Conservation (phyloP, 2,113 vertebrate species). For the Xiphorhynchus elegans region DNA sequence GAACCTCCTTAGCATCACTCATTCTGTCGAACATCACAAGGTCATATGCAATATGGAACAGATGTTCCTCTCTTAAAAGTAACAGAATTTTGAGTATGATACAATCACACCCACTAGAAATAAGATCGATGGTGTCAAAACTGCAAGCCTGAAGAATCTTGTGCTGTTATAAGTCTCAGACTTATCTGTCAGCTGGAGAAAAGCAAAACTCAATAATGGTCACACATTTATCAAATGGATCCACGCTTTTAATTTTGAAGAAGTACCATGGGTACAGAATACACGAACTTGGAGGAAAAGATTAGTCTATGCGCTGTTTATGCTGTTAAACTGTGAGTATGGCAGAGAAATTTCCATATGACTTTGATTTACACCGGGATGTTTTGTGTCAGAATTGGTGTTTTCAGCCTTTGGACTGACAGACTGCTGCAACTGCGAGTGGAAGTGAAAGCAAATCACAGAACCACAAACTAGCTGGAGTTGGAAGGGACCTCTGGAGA, state of each 20-base stretch:
- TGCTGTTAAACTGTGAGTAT: fast-evolving
- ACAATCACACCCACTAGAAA: neutral
- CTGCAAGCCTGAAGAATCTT: neutral
- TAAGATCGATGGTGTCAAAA: neutral
- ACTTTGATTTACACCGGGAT: neutral
- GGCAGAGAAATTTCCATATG: neutral
- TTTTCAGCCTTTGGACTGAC: neutral
- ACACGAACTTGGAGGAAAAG: neutral
- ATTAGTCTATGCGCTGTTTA: neutral
- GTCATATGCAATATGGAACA: neutral
- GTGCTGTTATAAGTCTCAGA: neutral
- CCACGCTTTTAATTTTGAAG: neutral
- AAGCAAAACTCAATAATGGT: neutral
- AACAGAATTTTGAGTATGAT: neutral
- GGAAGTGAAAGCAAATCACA: neutral
- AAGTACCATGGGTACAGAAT: neutral
- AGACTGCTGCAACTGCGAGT: neutral
- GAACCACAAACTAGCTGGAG: fast-evolving
- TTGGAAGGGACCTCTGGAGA: fast-evolving
- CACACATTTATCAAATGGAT: neutral
- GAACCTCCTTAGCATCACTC: neutral
- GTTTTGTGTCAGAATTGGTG: neutral
- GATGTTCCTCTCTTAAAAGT: neutral
- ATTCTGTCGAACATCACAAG: neutral
- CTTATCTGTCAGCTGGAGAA: neutral